Percentiles rank a stretch among this genome's conserved stretches.
phyloP scores from a whole-genome alignment of 1,140 invertebrate species.

The Heliconius congener region DNA sequence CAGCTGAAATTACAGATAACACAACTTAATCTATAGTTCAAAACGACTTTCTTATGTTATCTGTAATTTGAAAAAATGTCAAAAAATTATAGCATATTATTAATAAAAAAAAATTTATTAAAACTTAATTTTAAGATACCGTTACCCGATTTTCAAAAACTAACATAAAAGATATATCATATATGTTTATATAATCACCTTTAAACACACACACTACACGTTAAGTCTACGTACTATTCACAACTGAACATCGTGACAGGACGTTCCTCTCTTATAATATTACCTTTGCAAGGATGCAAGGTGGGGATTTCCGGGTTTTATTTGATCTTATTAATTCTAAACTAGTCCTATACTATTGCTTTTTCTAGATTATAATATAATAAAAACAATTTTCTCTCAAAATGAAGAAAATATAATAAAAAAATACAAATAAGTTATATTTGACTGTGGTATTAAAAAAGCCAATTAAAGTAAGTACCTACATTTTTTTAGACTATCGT shows the following conservation, averaged over 20 bases:
- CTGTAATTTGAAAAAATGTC: neutral
- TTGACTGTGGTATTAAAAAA: neutral
- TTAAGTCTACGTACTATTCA: slow-evolving; percentile 24
- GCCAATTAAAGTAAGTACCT: too few relatives aligned
- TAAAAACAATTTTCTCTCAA: too few relatives aligned
- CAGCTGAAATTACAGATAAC: neutral
- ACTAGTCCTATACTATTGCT: neutral
- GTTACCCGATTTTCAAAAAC: neutral
- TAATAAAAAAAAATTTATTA: neutral
- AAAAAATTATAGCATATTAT: neutral
- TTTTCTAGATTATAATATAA: neutral
- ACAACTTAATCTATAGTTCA: neutral
- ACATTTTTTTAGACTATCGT: too few relatives aligned
- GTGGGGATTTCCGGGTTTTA: slow-evolving; percentile 40
- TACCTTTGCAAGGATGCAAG: slow-evolving; percentile 38
- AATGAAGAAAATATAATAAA: neutral
- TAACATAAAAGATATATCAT: neutral
- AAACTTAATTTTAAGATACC: neutral
- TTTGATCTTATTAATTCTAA: slow-evolving; percentile 32
- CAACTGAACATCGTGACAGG: slow-evolving; percentile 39
- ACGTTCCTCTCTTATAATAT: slow-evolving; percentile 33
- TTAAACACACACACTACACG: slow-evolving; percentile 37
- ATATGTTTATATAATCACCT: slow-evolving; percentile 25
- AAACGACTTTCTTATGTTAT: neutral
- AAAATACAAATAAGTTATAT: neutral